Percentiles rank a stretch among this genome's conserved stretches.
phyloP scores from a whole-genome alignment of 2,888 invertebrate genomes.

The Osmoderma eremita region DNA sequence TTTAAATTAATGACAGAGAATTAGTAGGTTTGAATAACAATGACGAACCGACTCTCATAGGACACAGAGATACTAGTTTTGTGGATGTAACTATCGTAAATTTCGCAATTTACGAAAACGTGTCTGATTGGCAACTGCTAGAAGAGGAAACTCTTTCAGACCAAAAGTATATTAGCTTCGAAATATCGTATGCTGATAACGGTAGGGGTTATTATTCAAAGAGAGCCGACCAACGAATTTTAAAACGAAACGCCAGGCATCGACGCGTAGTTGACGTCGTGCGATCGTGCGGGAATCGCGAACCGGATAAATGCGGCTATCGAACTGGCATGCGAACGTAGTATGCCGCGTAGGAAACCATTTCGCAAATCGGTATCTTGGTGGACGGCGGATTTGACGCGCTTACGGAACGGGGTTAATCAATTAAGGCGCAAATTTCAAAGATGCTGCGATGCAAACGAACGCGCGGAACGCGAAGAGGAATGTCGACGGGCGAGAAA shows the following conservation, averaged over 20 bases:
- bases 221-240: constrained; percentile 10
- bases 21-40: too few species aligned
- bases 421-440: constrained; percentile 16
- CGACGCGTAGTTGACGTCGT: not conserved
- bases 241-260: not conserved
- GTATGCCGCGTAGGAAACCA: constrained; percentile 28
- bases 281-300: not conserved
- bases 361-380: constrained; percentile 39
- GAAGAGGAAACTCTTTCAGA: constrained; percentile 10
- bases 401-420: not conserved
- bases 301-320: constrained; percentile 25
- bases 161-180: not conserved
- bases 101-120: not conserved
- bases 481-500: not conserved
- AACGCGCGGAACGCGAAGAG: not conserved
- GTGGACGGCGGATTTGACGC: constrained; percentile 42
- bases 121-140: not conserved
- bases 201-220: constrained; percentile 4
- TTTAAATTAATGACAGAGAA: too few species aligned
- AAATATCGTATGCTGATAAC: not conserved
- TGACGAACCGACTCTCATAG: too few species aligned
- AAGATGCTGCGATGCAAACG: not conserved
- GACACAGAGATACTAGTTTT: too few species aligned
- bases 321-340: constrained; percentile 13
- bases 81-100: constrained; percentile 11